Conservation (phyloP, 2,888 invertebrate genomes). For the Pristionchus entomophagus region DNA sequence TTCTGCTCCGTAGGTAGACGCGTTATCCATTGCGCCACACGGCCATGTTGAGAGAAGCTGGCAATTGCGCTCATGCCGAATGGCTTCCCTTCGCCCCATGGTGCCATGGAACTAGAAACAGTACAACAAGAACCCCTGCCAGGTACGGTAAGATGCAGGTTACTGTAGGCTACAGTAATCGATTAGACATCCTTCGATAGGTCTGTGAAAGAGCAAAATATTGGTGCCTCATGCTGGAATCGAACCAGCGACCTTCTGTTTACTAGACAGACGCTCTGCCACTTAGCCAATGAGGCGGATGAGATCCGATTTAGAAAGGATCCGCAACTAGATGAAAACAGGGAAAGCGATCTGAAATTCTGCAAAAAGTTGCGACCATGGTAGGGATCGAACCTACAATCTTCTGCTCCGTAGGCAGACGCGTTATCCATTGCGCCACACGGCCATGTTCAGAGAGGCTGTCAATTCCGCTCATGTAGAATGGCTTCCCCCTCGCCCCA, state of each 20-base stretch:
- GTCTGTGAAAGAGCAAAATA: neutral
- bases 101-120: conserved; percentile 76
- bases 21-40: conserved; percentile 65
- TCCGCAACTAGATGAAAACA: neutral
- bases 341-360: too few species aligned
- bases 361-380: conserved; percentile 52
- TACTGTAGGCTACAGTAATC: too few species aligned
- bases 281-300: conserved; percentile 65
- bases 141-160: conserved; percentile 11
- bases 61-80: neutral
- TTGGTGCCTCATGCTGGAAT: conserved; percentile 67
- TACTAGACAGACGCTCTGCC: conserved; percentile 70
- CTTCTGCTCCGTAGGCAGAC: conserved; percentile 76
- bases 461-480: neutral
- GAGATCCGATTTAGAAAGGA: neutral
- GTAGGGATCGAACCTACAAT: conserved; percentile 76
- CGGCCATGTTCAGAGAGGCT: conserved; percentile 45
- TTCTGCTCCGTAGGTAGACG: conserved; percentile 76
- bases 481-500: too few species aligned
- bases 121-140: conserved; percentile 82
- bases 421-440: conserved; percentile 67
- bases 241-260: conserved; percentile 72
- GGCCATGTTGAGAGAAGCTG: conserved; percentile 40
- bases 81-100: too few species aligned
- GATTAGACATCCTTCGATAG: too few species aligned